Conservation (phyloP, 2,797 vertebrate species). For the Melanotaenia boesemani region DNA sequence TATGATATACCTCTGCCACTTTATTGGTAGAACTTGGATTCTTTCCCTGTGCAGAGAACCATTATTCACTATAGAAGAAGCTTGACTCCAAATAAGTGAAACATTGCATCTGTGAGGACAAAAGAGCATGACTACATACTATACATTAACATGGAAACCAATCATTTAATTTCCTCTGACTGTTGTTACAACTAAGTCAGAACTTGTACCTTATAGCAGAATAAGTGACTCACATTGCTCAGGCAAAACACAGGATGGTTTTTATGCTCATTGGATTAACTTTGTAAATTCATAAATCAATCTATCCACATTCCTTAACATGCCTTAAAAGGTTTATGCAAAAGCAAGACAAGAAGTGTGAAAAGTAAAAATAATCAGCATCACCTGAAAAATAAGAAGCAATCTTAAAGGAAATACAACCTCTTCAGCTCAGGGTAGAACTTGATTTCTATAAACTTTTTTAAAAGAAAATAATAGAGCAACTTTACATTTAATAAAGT, state of each 20-base stretch:
- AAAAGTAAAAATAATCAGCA: neutral
- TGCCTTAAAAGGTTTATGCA: neutral
- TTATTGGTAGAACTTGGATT: constrained; percentile 72
- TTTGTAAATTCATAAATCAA: neutral
- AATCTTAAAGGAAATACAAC: neutral
- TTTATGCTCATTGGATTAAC: constrained; percentile 2
- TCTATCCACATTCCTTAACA: neutral
- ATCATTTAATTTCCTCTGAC: constrained; percentile 28
- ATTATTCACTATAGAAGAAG: constrained; percentile 73
- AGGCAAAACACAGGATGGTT: neutral
- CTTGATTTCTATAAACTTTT: no score
- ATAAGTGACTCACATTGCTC: constrained; percentile 5
- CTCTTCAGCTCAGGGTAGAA: no score
- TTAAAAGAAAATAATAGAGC: no score
- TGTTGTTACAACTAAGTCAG: neutral
- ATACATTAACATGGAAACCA: constrained; percentile 40
- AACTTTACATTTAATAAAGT: no score
- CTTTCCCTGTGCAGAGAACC: constrained; percentile 56
- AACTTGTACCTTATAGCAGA: constrained; percentile 7
- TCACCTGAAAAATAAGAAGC: neutral
- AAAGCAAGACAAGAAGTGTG: neutral
- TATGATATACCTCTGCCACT: constrained; percentile 73
- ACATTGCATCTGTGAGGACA: constrained; percentile 40
- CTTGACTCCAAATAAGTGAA: constrained; percentile 44
- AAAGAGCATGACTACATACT: constrained; percentile 14